These are phyloP conservation scores for Falco berigora DNA, from an alignment of 2,797 vertebrate genomes.

Conservation along the genomic window DNA sequence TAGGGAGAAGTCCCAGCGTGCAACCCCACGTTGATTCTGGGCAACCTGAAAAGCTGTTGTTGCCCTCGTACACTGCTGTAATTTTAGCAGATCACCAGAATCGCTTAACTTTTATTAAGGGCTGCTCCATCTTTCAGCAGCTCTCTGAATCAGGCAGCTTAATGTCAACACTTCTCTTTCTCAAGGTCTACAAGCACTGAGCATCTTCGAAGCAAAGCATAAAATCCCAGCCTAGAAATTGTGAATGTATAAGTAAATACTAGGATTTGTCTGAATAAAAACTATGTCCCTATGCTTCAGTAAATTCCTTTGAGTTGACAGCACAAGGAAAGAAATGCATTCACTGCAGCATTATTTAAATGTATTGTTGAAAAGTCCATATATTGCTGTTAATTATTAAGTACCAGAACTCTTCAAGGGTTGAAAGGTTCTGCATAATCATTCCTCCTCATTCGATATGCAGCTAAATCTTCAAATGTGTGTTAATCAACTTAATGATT, in stretches of 20 bases:
- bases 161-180: not conserved
- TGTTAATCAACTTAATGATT: slow-evolving; percentile 65
- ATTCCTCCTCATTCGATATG: slow-evolving; percentile 56
- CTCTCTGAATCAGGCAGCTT: not conserved
- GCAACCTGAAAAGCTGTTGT: not conserved
- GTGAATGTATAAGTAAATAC: not conserved
- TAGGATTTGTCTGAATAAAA: not conserved
- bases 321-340: not conserved
- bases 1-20: not conserved
- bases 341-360: slow-evolving; percentile 30
- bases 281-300: not conserved
- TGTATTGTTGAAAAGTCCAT: slow-evolving; percentile 14
- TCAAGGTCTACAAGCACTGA: not conserved
- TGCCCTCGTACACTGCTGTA: not conserved
- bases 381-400: slow-evolving; percentile 49
- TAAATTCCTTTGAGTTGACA: slow-evolving; percentile 18
- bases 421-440: slow-evolving; percentile 55
- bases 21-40: not conserved
- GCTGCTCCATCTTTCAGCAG: not conserved
- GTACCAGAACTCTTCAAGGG: slow-evolving; percentile 52
- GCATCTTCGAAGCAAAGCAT: not conserved
- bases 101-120: not conserved
- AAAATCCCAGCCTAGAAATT: not conserved
- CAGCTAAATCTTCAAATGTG: slow-evolving; percentile 58
- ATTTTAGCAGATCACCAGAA: not conserved